These are phyloP conservation scores for Chloromyia formosa DNA, from an alignment of 2,888 invertebrate species.

Conservation along the genomic window DNA sequence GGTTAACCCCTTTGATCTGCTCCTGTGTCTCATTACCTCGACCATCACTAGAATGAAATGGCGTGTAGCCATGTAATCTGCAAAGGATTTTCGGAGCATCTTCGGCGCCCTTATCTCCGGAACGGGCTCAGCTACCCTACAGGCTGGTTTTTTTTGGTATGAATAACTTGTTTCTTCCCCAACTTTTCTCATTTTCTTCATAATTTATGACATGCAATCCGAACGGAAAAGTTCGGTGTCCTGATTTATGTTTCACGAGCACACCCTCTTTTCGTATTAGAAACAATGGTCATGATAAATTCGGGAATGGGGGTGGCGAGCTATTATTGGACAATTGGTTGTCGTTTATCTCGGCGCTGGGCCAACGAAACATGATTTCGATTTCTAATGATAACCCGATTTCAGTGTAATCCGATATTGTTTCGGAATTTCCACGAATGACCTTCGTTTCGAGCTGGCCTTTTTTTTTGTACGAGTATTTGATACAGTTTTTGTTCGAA, in stretches of 20 bases:
- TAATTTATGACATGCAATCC: slow-evolving; percentile 16
- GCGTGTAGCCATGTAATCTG: neutral
- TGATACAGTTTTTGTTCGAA: no score
- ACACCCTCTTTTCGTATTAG: neutral
- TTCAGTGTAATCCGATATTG: neutral
- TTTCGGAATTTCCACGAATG: neutral
- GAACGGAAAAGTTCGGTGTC: neutral
- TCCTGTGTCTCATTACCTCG: neutral
- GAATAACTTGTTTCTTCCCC: neutral
- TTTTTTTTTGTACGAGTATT: neutral
- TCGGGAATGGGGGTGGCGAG: no score
- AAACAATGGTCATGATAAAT: slow-evolving; percentile 1
- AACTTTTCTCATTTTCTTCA: slow-evolving; percentile 24
- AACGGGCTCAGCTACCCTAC: no score
- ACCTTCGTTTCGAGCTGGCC: neutral
- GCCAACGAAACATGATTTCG: slow-evolving; percentile 1
- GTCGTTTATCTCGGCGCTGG: slow-evolving; percentile 5
- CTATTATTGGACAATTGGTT: slow-evolving; percentile 19
- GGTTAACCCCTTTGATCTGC: slow-evolving; percentile 14
- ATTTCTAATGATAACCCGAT: slow-evolving; percentile 14
- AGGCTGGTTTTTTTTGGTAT: no score
- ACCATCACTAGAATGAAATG: neutral
- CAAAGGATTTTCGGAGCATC: neutral
- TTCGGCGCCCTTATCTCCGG: neutral
- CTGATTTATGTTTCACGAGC: neutral